Evolutionary conservation across 2,113 vertebrate species (phyloP).

Genomic region (Callipepla californica): DNA sequence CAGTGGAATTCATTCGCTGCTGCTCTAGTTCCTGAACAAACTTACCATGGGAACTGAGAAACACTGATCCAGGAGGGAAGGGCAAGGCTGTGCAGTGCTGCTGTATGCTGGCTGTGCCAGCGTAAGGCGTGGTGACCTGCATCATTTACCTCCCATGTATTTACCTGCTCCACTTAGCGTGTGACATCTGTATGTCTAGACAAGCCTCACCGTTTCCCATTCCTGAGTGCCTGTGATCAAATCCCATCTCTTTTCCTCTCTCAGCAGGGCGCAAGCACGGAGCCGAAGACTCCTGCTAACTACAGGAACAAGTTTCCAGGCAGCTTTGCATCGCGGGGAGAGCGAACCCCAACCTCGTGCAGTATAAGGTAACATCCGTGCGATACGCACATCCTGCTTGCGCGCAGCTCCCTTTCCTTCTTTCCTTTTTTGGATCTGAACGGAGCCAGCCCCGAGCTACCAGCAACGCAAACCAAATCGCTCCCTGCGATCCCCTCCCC

Average conservation of each 20-base stretch:
- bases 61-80: neutral
- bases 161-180: neutral
- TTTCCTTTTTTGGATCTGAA: slow-evolving; percentile 35
- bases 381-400: neutral
- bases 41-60: neutral
- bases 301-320: neutral
- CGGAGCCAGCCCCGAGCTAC: neutral
- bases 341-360: neutral
- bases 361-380: neutral
- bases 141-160: neutral
- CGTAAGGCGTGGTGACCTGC: neutral
- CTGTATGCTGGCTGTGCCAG: accelerated
- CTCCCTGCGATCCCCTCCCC: neutral
- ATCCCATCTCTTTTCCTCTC: neutral
- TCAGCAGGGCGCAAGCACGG: neutral
- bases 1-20: neutral
- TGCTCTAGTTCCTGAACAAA: neutral
- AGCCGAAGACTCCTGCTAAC: neutral
- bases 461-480: neutral
- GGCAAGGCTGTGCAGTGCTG: neutral
- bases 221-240: accelerated
- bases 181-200: neutral
- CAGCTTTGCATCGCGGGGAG: neutral
- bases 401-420: neutral
- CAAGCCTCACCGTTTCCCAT: neutral